Conservation (phyloP, 2,888 invertebrate genomes). For the Cheilosia vulpina region DNA sequence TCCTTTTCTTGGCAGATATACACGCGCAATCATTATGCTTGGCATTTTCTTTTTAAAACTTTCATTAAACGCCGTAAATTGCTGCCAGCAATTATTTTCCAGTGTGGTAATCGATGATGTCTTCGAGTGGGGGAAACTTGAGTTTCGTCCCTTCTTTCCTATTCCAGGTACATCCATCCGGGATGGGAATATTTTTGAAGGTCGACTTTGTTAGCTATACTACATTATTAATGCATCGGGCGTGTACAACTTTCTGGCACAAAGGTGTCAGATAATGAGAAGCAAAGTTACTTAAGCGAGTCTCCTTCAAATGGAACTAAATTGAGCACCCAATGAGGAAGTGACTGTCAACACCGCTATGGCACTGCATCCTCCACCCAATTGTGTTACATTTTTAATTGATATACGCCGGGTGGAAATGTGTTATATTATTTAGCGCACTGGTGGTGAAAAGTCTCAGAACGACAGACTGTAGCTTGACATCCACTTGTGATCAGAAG, state of each 20-base stretch:
- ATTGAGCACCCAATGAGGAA: conserved; percentile 35
- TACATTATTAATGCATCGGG: neutral
- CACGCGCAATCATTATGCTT: too few species aligned
- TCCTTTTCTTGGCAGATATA: too few species aligned
- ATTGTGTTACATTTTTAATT: conserved; percentile 22
- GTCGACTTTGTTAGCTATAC: neutral
- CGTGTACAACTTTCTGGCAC: neutral
- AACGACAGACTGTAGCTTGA: neutral
- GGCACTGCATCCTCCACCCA: too few species aligned
- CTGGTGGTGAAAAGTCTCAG: neutral
- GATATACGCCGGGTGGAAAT: neutral
- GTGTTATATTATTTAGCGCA: neutral
- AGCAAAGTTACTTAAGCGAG: neutral
- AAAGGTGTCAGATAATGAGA: conserved; percentile 17
- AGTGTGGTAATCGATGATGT: conserved; percentile 32
- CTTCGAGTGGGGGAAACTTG: conserved; percentile 16
- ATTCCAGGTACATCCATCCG: too few species aligned
- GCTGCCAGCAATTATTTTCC: conserved; percentile 39
- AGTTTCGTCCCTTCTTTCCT: neutral
- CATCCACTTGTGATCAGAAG: neutral
- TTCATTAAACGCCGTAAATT: conserved; percentile 10
- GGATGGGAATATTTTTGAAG: neutral
- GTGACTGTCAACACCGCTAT: conserved; percentile 7
- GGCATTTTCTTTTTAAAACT: conserved; percentile 3
- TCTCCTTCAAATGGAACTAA: conserved; percentile 21